phyloP scores from a whole-genome alignment of 2,113 vertebrate genomes.

The Callionymus lyra region DNA sequence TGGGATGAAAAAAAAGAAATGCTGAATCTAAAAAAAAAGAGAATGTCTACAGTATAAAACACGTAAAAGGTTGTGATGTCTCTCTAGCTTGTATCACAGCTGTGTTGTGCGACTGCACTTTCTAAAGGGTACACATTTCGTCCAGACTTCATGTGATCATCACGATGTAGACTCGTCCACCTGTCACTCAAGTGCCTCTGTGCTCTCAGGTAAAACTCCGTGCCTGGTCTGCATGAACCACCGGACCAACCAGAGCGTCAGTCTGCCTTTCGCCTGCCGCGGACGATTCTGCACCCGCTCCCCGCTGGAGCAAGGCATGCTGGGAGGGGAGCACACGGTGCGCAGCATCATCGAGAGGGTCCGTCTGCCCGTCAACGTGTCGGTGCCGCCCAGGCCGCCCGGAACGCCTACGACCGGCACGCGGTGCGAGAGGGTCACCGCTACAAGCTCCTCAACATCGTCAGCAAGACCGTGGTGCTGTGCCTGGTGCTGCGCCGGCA shows the following conservation, averaged over 20 bases:
- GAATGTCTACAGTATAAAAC: too few relatives aligned
- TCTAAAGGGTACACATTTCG: too few relatives aligned
- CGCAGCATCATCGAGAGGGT: constrained; percentile 96
- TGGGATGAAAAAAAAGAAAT: too few relatives aligned
- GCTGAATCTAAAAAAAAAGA: too few relatives aligned
- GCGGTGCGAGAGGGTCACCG: constrained; percentile 90
- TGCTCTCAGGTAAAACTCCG: constrained; percentile 79
- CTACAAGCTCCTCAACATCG: constrained; percentile 95
- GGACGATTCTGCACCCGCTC: constrained; percentile 96
- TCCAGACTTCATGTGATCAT: too few relatives aligned
- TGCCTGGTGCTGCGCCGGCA: constrained; percentile 85
- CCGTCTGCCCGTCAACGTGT: constrained; percentile 89
- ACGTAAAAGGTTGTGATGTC: too few relatives aligned
- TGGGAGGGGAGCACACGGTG: constrained; percentile 92
- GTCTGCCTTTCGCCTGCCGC: constrained; percentile 91
- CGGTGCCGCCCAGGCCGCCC: constrained; percentile 84
- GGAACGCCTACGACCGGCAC: constrained; percentile 90
- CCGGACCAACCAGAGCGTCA: constrained; percentile 95
- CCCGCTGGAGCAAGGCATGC: constrained; percentile 90
- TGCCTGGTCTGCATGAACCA: constrained; percentile 98
- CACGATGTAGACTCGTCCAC: too few relatives aligned
- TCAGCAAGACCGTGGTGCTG: constrained; percentile 94
- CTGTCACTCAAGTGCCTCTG: too few relatives aligned
- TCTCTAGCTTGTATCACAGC: too few relatives aligned
- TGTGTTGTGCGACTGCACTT: too few relatives aligned